Evolutionary conservation across 2,113 vertebrate genomes (phyloP).

Genomic region (Nannobrachium achirus): DNA sequence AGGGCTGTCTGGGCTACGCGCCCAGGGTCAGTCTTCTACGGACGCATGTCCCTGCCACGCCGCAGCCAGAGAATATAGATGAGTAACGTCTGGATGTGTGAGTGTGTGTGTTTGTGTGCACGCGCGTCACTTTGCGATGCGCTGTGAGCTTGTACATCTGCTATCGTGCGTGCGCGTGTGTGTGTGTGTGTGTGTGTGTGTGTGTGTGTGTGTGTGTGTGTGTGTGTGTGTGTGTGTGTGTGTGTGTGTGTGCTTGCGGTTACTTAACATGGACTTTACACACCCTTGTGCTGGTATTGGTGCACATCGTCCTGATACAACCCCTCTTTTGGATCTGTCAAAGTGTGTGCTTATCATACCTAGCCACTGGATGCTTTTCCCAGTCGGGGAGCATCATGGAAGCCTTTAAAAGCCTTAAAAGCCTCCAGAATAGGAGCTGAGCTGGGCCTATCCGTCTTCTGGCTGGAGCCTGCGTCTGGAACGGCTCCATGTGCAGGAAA

Average conservation of each 20-base stretch:
- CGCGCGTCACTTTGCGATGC: background rate
- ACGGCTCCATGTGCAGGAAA: slow-evolving; percentile 24
- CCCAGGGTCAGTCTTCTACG: slow-evolving; percentile 5
- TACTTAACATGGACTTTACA: slow-evolving; percentile 15
- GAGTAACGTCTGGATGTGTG: slow-evolving; percentile 19
- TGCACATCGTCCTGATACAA: slow-evolving; percentile 34
- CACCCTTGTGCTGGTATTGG: slow-evolving; percentile 18
- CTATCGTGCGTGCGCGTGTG: background rate
- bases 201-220: background rate
- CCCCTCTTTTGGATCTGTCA: slow-evolving; percentile 42
- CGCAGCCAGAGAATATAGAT: slow-evolving; percentile 3
- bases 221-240: slow-evolving; percentile 10
- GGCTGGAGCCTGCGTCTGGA: slow-evolving; percentile 42
- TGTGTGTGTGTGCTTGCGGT: background rate
- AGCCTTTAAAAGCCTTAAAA: slow-evolving; percentile 64
- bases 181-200: background rate
- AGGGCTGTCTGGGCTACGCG: slow-evolving; percentile 27
- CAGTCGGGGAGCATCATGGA: slow-evolving; percentile 32
- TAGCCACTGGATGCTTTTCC: slow-evolving; percentile 44
- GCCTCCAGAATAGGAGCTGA: slow-evolving; percentile 46
- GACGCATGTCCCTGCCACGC: no score
- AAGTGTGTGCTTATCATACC: slow-evolving; percentile 37
- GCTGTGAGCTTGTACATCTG: background rate
- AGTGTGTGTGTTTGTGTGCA: background rate
- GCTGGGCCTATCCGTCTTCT: slow-evolving; percentile 49